These are phyloP conservation scores for Campoletis raptor DNA, from an alignment of 2,888 invertebrate genomes.

Conservation along the genomic window DNA sequence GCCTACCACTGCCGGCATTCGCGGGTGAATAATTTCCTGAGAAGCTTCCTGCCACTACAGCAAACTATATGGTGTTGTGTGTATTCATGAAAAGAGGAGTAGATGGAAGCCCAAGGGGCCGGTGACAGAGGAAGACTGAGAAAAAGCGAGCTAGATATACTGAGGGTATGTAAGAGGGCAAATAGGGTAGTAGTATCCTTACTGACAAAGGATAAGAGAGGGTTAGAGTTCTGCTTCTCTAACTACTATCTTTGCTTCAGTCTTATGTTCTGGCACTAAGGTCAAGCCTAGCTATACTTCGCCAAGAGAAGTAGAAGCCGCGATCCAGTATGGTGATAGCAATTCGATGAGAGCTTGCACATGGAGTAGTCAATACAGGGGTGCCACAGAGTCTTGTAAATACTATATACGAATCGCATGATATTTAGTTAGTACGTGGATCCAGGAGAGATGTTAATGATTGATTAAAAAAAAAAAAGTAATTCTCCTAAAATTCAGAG, in stretches of 20 bases:
- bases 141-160: conserved; percentile 15
- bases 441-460: not conserved
- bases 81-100: conserved; percentile 30
- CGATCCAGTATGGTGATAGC: conserved; percentile 35
- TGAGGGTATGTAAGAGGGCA: conserved; percentile 35
- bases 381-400: not conserved
- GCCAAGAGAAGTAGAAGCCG: conserved; percentile 31
- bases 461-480: not conserved
- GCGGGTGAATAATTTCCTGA: conserved; percentile 66
- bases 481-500: not conserved
- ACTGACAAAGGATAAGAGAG: conserved; percentile 51
- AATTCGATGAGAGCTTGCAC: conserved; percentile 51
- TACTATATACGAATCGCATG: not conserved
- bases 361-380: conserved; percentile 29
- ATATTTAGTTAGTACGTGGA: not conserved
- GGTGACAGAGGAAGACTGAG: conserved; percentile 19
- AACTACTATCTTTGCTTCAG: conserved; percentile 41
- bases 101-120: conserved; percentile 38
- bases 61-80: conserved; percentile 29
- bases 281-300: conserved; percentile 26
- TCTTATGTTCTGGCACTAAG: conserved; percentile 24
- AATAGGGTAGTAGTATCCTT: conserved; percentile 41
- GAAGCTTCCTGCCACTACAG: conserved; percentile 49
- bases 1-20: conserved; percentile 58
- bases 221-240: conserved; percentile 59